Evolutionary conservation across 2,888 invertebrate genomes (phyloP), one percentile per base, ranked within the genome.

Genomic region (Pegoplata infirma): DNA sequence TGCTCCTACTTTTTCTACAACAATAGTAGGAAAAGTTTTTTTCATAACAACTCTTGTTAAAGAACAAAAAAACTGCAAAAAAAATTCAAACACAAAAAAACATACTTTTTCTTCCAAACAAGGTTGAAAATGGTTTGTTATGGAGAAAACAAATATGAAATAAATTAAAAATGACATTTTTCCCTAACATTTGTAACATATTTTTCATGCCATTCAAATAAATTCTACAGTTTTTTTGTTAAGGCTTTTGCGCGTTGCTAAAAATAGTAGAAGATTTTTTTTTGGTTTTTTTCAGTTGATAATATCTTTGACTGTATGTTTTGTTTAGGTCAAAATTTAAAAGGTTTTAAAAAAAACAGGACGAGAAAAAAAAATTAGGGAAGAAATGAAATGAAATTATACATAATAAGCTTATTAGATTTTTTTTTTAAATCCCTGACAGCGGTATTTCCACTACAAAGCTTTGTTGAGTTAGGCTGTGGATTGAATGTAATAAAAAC

Each of bases 171-270:
- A 67, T 40, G 61, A 72, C 51, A 75, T 55, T 75, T 75, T 63
- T 53, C 61, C 56, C 59, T 32, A 75, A 75, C 66, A 75, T 79
- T 75, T 63, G 79, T 75, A 67, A 79, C 79, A 75, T 75, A 79
- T 72, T 79, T 79, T 71, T 44, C 55, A 32, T 75, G 61, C 23
- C 61, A 69, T 55, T 55, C 44, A 47, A 53, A 7, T 8, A 19
- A 23, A 51, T 19, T 40, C 36, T 17, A 14, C 23, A 14, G 2
- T 21, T 21, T n/a, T 44, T 53, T 17, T n/a, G 28, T n/a, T 53
- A 64, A 53, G 46, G 23, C 17, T 53, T 47, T 59, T 53, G 36
- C 32, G 46, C n/a, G 36, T 5, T 40, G 36, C 28, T 46, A 58
- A 21, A 55, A 69, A 66, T 40, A 12, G 2, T n/a, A 56, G 40